Conservation (phyloP, 1,140 invertebrate species). For the Caenorhabditis elegans region WBcel235 BX284602.5:12716001-12716500, state of each 20-base stretch:
- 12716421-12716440: too few species aligned
- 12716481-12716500: too few species aligned
- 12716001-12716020: background rate
- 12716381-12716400: too few species aligned
- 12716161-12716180: constrained; percentile 6
- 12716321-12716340: too few species aligned
- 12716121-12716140: background rate
- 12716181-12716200: constrained; percentile 11
- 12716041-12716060: constrained; percentile 1
- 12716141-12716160: background rate
- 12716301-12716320: too few species aligned
- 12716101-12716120: constrained; percentile 28
- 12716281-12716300: too few species aligned
- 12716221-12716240: background rate
- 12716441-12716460: too few species aligned
- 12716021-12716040: constrained; percentile 29
- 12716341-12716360: too few species aligned
- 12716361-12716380: too few species aligned
- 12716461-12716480: too few species aligned
- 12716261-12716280: background rate
- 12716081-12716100: constrained; percentile 51
- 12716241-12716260: background rate
- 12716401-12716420: too few species aligned
- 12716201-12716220: constrained; percentile 26
- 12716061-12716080: constrained; percentile 53